Evolutionary conservation across 2,888 invertebrate genomes (phyloP).

Genomic region (Pachymerium ferrugineum): DNA sequence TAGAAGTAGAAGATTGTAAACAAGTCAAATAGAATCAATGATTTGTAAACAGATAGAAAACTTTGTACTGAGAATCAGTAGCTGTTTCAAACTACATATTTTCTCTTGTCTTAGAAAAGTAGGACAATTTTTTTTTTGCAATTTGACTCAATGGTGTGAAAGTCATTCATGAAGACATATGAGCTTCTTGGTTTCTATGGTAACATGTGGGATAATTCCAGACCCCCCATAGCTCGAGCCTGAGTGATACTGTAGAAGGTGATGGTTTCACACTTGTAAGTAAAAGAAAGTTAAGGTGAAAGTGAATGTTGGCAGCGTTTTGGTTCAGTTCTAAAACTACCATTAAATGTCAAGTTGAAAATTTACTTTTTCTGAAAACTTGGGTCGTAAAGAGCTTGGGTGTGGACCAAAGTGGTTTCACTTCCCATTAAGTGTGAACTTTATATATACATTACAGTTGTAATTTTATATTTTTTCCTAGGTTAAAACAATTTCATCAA

Average conservation of each 20-base stretch:
- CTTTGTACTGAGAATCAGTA: background rate
- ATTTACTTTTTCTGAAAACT: constrained; percentile 19
- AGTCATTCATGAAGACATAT: constrained; percentile 19
- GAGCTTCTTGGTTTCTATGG: constrained; percentile 20
- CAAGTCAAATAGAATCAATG: background rate
- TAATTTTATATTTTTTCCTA: background rate
- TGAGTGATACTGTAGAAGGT: constrained; percentile 12
- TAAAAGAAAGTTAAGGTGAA: constrained; percentile 21
- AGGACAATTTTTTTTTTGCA: background rate
- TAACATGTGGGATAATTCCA: constrained; percentile 18
- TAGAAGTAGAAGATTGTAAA: background rate
- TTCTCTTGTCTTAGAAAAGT: constrained; percentile 20
- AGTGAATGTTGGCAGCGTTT: constrained; percentile 11
- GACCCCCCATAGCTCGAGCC: background rate
- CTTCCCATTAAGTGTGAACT: constrained; percentile 2
- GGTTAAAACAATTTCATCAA: background rate
- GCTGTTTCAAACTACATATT: constrained; percentile 15
- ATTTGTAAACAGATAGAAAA: constrained; percentile 1
- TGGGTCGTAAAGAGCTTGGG: constrained; percentile 17
- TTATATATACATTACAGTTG: background rate
- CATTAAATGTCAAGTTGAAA: constrained; percentile 20
- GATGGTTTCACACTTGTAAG: constrained; percentile 27
- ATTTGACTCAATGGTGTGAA: constrained; percentile 9
- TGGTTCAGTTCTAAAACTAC: constrained; percentile 19
- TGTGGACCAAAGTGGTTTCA: constrained; percentile 22